Evolutionary conservation across 2,888 invertebrate species (phyloP).

Genomic region (Harmothoe impar): DNA sequence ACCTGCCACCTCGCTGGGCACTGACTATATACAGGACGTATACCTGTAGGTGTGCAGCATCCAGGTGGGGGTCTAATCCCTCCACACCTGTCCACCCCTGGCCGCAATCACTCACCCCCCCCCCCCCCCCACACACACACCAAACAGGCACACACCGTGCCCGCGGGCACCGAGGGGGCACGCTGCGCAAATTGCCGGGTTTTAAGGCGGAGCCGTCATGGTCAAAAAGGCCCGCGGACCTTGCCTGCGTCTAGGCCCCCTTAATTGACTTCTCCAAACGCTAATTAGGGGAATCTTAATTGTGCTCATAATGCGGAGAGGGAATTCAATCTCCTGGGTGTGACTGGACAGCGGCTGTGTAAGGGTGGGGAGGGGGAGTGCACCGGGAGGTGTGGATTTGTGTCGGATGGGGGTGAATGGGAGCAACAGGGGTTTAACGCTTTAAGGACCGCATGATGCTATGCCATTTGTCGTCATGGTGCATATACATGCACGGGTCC

Average conservation of each 20-base stretch:
- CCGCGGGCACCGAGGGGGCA: not conserved
- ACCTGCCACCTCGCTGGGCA: too few relatives aligned
- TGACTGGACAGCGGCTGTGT: not conserved
- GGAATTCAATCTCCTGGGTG: conserved; percentile 37
- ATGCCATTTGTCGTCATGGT: too few relatives aligned
- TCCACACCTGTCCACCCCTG: not conserved
- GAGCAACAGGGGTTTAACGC: too few relatives aligned
- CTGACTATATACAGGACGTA: too few relatives aligned
- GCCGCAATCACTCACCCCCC: not conserved
- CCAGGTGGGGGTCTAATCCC: conserved; percentile 6
- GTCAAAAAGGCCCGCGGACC: not conserved
- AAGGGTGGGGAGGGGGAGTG: not conserved
- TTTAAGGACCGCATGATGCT: too few relatives aligned
- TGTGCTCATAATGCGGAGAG: conserved; percentile 24
- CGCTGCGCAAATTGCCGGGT: conserved; percentile 42
- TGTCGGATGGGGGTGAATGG: not conserved
- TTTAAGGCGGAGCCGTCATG: conserved; percentile 21
- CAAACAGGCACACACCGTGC: not conserved
- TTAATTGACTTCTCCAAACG: conserved; percentile 43
- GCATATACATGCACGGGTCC: too few relatives aligned
- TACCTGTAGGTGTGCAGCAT: not conserved
- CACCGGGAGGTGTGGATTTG: not conserved
- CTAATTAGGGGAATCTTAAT: conserved; percentile 52
- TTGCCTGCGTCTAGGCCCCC: not conserved
- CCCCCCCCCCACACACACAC: not conserved